A percentile compares a stretch with the other conserved stretches of the same genome.
Evolutionary conservation across 2,888 invertebrate genomes (phyloP).

Genomic region (Orthosia gothica): DNA sequence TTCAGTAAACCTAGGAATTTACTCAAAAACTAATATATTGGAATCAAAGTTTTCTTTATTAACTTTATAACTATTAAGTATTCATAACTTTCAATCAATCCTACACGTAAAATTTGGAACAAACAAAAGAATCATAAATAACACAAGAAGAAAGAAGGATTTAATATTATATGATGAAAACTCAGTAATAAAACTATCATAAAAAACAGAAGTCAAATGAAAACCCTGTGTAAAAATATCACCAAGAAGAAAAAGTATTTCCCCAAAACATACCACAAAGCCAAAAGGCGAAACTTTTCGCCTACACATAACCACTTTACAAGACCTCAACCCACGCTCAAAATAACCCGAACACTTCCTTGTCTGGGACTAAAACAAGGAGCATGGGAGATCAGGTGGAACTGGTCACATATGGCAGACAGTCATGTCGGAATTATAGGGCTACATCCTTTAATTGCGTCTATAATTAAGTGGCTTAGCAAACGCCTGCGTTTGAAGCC

Average conservation of each 20-base stretch:
- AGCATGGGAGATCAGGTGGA: conserved; percentile 25
- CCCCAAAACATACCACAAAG: conserved; percentile 32
- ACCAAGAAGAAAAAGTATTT: conserved; percentile 24
- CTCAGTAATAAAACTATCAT: not conserved
- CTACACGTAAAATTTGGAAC: not conserved
- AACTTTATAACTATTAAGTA: too few relatives aligned
- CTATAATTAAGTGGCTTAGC: conserved; percentile 82
- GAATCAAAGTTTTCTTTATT: not conserved
- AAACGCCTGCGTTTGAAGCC: conserved; percentile 65
- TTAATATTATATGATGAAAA: not conserved
- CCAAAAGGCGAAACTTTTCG: conserved; percentile 43
- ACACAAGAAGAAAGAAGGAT: not conserved
- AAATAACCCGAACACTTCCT: not conserved
- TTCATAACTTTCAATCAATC: not conserved
- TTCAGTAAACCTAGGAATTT: not conserved
- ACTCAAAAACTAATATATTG: not conserved
- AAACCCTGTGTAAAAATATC: conserved; percentile 10
- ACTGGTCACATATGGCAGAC: conserved; percentile 67
- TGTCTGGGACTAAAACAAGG: conserved; percentile 3
- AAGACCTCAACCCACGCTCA: conserved; percentile 5
- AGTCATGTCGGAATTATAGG: conserved; percentile 72
- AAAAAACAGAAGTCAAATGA: conserved; percentile 21
- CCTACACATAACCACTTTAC: conserved; percentile 17
- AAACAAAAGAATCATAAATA: not conserved
- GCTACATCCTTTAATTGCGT: conserved; percentile 78